Evolutionary conservation across 1,140 invertebrate species (phyloP).

Genomic region (Camponotus floridanus): DNA sequence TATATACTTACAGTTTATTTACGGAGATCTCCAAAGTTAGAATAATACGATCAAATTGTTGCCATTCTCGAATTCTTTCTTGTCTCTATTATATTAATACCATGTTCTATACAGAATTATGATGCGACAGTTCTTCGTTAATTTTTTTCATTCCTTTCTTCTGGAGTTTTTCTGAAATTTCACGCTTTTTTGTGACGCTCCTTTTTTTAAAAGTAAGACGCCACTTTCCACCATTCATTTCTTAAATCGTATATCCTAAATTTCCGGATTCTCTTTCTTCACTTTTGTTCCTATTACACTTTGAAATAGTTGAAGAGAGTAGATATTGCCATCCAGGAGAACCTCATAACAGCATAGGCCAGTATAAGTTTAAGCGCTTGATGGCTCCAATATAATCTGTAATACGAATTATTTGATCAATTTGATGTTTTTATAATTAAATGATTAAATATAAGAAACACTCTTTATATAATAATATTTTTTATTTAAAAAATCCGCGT

Average conservation of each 20-base stretch:
- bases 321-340: conserved; percentile 78
- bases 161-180: background rate
- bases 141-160: background rate
- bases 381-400: conserved; percentile 85
- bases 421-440: background rate
- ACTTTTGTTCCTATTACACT: conserved; percentile 17
- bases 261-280: background rate
- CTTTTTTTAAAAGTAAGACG: background rate
- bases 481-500: no score
- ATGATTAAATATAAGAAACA: background rate
- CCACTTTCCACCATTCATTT: background rate
- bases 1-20: conserved; percentile 1
- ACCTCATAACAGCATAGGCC: conserved; percentile 77
- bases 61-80: background rate
- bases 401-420: conserved; percentile 58
- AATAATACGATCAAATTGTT: conserved; percentile 21
- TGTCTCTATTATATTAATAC: background rate
- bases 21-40: background rate
- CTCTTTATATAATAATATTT: background rate
- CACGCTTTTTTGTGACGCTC: background rate
- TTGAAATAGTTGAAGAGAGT: conserved; percentile 46
- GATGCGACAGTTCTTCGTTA: background rate
- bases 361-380: conserved; percentile 82
- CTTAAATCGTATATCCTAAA: background rate
- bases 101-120: background rate